These are phyloP conservation scores for Leptinotarsa juncta DNA, from an alignment of 2,888 invertebrate genomes.

Conservation along the genomic window DNA sequence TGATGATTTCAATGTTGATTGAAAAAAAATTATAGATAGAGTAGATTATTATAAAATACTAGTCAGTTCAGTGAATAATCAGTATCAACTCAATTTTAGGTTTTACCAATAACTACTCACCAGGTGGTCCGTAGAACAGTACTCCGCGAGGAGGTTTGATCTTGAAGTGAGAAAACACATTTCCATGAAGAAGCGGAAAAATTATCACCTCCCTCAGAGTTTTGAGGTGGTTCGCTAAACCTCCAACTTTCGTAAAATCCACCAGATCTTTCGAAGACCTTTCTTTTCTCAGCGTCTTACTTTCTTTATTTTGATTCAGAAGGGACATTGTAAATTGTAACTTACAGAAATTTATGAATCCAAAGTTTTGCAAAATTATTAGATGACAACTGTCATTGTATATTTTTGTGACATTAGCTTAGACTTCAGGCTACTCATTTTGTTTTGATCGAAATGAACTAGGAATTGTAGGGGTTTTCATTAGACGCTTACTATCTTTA, in stretches of 20 bases:
- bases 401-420: constrained; percentile 2
- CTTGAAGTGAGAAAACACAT: constrained; percentile 61
- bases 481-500: too few relatives aligned
- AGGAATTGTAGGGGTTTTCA: too few relatives aligned
- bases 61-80: not conserved
- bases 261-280: constrained; percentile 47
- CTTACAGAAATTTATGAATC: constrained; percentile 21
- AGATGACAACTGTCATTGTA: constrained; percentile 23
- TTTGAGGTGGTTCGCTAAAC: constrained; percentile 59
- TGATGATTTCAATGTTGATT: too few relatives aligned
- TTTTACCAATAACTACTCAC: constrained; percentile 44
- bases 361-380: not conserved
- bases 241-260: constrained; percentile 62
- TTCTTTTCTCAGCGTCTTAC: constrained; percentile 31
- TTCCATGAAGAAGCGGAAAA: constrained; percentile 60
- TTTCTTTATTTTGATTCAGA: constrained; percentile 45
- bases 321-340: constrained; percentile 48
- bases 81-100: not conserved
- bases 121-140: constrained; percentile 63
- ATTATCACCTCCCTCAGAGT: constrained; percentile 60
- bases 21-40: too few relatives aligned
- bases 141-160: constrained; percentile 63
- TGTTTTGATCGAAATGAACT: not conserved
- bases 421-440: not conserved
- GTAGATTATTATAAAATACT: too few relatives aligned